Evolutionary conservation across 2,797 vertebrate species (phyloP), one percentile per base, ranked within the genome.

Genomic region (Scolopax rusticola): DNA sequence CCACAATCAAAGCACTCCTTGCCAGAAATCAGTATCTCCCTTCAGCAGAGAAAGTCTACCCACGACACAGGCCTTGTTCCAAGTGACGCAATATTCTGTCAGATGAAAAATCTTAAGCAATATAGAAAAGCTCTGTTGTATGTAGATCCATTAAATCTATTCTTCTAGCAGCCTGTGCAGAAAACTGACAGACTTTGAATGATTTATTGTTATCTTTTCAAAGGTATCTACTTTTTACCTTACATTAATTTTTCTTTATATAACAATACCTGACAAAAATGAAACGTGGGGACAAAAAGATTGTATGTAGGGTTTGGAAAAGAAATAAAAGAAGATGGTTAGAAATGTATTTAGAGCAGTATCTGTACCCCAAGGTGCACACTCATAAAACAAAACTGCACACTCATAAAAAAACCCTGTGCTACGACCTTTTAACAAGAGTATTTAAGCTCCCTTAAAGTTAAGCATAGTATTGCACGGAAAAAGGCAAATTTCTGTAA

Each of bases 191-290:
- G 90, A 76, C 74, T 87, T 82, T 63, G 70, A 93, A 80, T 90
- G 93, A 96, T 94, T 96, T 94, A 87, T 89, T 60, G 84, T 68
- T 86, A 23, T n/a, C 51, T 94, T 84, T 93, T 87, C 70, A 77
- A 88, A 93, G 74, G 59, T 81, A 84, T 36, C 70, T 91, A 45
- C 69, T 76, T 93, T 57, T 78, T 32, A 88, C 80, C 30, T 90
- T 51, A 14, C 30, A 25, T 88, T 83, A 89, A 33, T 91, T 92
- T 94, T 88, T 91, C 69, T 81, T 84, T 86, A 25, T 90, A 8
- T 32, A 90, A 61, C 38, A 57, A 32, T 33, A 69, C 32, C 60
- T 77, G 89, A 78, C 61, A 56, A 74, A 87, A 82, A 76, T 40
- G 45, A 65, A 85, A 53, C 11, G 68, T 30, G 30, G 32, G 19